Conservation (phyloP, 2,888 invertebrate genomes). For the Phortica okadai region DNA sequence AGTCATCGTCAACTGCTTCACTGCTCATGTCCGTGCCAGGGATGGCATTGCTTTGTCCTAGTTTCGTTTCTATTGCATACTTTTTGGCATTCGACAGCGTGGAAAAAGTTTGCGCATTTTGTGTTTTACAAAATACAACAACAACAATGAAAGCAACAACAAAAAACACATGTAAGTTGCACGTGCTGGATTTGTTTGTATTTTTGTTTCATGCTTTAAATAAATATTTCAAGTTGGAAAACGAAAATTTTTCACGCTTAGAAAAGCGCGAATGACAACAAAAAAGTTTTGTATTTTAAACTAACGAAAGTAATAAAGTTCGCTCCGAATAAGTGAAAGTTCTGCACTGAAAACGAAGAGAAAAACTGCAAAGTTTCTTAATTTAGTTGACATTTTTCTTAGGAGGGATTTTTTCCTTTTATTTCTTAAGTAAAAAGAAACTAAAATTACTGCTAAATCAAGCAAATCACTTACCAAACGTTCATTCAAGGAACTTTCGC, state of each 20-base stretch:
- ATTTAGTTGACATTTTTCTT: no score
- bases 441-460: neutral
- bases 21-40: neutral
- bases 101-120: constrained; percentile 1
- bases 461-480: neutral
- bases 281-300: neutral
- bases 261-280: constrained; percentile 17
- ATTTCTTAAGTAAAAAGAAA: neutral
- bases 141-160: neutral
- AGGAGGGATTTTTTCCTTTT: neutral
- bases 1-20: neutral
- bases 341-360: neutral
- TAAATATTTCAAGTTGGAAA: constrained; percentile 11
- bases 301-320: neutral
- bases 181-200: neutral
- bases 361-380: no score
- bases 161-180: neutral
- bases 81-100: neutral
- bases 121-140: constrained; percentile 1
- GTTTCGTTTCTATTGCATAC: constrained; percentile 15
- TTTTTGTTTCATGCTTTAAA: neutral
- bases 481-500: neutral
- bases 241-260: constrained; percentile 23
- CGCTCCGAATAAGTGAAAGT: neutral
- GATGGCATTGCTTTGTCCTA: neutral